Base-by-base conservation (phyloP, 2,797 vertebrate species). In the Triplophysa bombifrons region DNA sequence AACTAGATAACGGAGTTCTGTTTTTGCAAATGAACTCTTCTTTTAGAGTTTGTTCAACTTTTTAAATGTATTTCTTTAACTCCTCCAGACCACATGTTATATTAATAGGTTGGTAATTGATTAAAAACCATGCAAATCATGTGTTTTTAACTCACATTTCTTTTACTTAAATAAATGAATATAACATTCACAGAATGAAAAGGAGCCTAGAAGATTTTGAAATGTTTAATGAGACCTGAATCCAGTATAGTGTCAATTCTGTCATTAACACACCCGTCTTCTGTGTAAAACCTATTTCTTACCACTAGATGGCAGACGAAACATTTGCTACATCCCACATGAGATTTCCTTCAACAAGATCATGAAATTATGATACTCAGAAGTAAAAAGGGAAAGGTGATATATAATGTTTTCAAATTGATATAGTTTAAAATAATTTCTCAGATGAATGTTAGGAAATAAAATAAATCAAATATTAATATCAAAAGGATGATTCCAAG, bases 261-360 rank as follows among this genome's bases (percentile, higher is more conserved):
- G 58, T 27, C 16, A 51, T 0, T 19, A n/a, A 19, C 30, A 13
- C 10, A 17, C 17, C 13, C 8, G 12, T 27, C 14, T 48, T 16
- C 1, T 9, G 17, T 53, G 64, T 74, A 69, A 69, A 55, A 55
- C 22, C 20, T 16, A 34, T 3, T 1, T 1, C 20, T 7, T 27
- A 12, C 51, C 81, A 74, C 78, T 72, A 80, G 78, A 83, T 78
- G 83, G 63, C 72, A 79, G 71, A 19, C 34, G 8, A 38, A 78
- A 65, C 30, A 13, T 27, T 25, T 65, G 27, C 12, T 12, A 5
- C 17, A 50, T 3, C 19, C 3, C 7, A 8, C 51, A 51, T 9
- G 2, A 11, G 46, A 14, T 16, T 48, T 0, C 4, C 46, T 48
- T 16, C 14, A 48, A 58, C 3, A 25, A 58, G 12, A 60, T 16